Conservation (phyloP, 2,113 vertebrate species). For the Corythornis cristatus region DNA sequence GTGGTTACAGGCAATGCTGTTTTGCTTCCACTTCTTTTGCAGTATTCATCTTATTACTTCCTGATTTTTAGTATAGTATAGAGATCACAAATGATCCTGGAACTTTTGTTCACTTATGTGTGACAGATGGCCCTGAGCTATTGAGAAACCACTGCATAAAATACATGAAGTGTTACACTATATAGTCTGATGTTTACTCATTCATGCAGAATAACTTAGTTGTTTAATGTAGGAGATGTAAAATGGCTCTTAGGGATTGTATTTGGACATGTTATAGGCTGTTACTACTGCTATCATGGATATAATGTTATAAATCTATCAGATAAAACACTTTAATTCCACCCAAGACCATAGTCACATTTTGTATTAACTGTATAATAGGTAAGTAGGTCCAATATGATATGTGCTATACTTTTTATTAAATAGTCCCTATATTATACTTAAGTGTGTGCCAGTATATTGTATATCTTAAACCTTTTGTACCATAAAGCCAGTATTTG, state of each 20-base stretch:
- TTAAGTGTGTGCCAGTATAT: background rate
- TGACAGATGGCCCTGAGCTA: background rate
- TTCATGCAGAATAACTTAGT: background rate
- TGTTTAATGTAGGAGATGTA: background rate
- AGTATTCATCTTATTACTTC: background rate
- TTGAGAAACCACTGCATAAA: background rate
- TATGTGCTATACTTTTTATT: background rate
- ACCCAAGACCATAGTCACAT: background rate
- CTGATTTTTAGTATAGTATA: background rate
- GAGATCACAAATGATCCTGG: background rate
- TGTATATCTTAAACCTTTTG: background rate
- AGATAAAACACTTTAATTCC: background rate
- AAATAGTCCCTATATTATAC: background rate
- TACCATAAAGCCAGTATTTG: background rate
- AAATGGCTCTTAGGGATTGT: background rate
- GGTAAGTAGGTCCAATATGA: background rate
- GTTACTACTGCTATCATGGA: background rate
- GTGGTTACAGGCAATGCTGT: background rate
- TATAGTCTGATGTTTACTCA: background rate
- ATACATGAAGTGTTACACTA: background rate
- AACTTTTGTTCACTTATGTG: background rate
- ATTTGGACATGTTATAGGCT: background rate
- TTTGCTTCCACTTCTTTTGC: background rate
- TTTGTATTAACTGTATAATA: background rate
- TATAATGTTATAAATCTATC: background rate